These are phyloP conservation scores for Oxyscelio sp. DNA, from an alignment of 2,888 invertebrate species.

Conservation along the genomic window DNA sequence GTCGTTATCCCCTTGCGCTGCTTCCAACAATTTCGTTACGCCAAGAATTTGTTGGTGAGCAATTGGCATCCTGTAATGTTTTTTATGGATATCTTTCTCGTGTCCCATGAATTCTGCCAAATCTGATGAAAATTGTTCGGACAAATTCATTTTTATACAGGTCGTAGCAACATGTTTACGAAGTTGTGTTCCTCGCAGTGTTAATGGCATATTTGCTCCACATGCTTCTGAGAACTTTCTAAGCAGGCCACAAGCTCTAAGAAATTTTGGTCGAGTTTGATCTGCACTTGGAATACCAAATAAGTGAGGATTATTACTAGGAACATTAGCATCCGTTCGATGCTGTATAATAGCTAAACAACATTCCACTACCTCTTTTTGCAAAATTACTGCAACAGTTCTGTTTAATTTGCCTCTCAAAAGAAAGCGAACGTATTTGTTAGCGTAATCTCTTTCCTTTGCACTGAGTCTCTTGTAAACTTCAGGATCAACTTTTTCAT, in stretches of 20 bases:
- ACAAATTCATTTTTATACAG: conserved; percentile 30
- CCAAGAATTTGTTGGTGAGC: conserved; percentile 28
- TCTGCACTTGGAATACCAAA: conserved; percentile 46
- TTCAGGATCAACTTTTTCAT: conserved; percentile 66
- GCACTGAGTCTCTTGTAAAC: conserved; percentile 49
- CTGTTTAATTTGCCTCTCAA: conserved; percentile 76
- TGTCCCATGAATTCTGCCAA: conserved; percentile 51
- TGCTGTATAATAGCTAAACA: conserved; percentile 32
- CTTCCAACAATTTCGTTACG: conserved; percentile 11
- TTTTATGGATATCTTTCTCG: conserved; percentile 11
- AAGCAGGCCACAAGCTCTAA: conserved; percentile 24
- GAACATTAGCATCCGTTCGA: conserved; percentile 22
- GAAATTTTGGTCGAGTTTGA: conserved; percentile 19
- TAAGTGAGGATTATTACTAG: conserved; percentile 16
- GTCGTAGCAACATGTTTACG: conserved; percentile 46
- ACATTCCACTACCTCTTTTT: conserved; percentile 29
- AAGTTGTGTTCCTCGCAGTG: conserved; percentile 25
- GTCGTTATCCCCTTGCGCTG: not conserved
- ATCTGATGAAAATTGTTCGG: conserved; percentile 21
- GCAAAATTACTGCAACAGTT: conserved; percentile 48
- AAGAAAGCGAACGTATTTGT: conserved; percentile 73
- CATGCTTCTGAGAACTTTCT: conserved; percentile 25
- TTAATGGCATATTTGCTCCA: conserved; percentile 25
- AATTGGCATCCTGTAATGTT: conserved; percentile 14
- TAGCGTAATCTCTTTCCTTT: conserved; percentile 63